These are phyloP conservation scores for Nymphicus hollandicus DNA, from an alignment of 2,113 vertebrate species.

Conservation along the genomic window DNA sequence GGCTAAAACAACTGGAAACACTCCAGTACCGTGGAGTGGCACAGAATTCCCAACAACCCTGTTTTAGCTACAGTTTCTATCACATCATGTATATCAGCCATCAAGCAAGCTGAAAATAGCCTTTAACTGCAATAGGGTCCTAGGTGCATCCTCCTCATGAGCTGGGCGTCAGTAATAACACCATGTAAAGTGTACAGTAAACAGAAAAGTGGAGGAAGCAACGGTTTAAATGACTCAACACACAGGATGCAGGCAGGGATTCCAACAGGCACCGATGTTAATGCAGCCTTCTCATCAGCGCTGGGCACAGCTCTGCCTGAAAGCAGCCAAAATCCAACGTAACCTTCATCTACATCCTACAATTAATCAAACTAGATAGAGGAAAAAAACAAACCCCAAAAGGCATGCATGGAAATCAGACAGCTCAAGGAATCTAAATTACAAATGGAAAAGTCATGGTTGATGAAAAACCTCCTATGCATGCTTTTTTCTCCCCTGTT, in stretches of 20 bases:
- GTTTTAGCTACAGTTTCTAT: neutral
- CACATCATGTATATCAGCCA: neutral
- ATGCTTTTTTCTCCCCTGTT: neutral
- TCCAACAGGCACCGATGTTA: neutral
- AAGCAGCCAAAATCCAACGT: neutral
- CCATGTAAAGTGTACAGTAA: neutral
- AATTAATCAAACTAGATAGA: neutral
- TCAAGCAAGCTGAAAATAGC: neutral
- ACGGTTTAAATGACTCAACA: neutral
- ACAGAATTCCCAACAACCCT: neutral
- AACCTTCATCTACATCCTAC: neutral
- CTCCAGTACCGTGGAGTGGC: neutral
- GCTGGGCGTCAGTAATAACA: neutral
- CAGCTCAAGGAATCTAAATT: neutral
- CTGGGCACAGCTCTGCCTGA: neutral
- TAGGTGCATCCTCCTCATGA: neutral
- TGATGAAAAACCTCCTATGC: neutral
- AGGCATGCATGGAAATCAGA: neutral
- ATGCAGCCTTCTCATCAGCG: neutral
- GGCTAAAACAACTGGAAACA: neutral
- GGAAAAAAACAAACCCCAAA: accelerated
- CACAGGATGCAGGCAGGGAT: neutral
- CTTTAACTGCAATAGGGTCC: neutral
- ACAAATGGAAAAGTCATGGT: neutral
- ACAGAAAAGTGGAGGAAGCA: neutral